These are phyloP conservation scores for Pelosia muscerda DNA, from an alignment of 2,888 invertebrate species.

Conservation along the genomic window DNA sequence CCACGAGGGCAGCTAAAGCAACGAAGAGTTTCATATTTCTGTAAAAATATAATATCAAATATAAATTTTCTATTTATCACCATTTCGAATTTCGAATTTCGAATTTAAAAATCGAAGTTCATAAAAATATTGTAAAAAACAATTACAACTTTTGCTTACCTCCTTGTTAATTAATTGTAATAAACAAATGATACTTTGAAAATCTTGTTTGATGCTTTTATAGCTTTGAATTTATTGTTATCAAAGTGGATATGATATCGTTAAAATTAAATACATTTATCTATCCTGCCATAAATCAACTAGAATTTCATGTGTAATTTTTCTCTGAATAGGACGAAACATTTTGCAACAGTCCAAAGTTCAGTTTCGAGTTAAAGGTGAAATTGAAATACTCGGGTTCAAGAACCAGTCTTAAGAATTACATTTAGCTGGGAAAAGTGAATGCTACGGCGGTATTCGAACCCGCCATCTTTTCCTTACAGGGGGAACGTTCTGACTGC, in stretches of 20 bases:
- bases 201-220: constrained; percentile 2
- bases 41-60: constrained; percentile 4
- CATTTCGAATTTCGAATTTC: background rate
- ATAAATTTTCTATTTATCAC: background rate
- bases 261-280: constrained; percentile 1
- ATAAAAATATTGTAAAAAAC: background rate
- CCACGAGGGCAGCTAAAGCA: constrained; percentile 58
- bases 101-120: background rate
- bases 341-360: background rate
- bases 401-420: too few relatives aligned
- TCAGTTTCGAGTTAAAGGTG: background rate
- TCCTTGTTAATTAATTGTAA: background rate
- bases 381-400: too few relatives aligned
- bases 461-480: too few relatives aligned
- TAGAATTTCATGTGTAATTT: background rate
- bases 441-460: too few relatives aligned
- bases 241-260: background rate
- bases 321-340: background rate
- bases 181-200: constrained; percentile 5
- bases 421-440: too few relatives aligned
- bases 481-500: too few relatives aligned
- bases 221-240: background rate
- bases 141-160: background rate
- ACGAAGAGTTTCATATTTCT: constrained; percentile 65
- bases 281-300: background rate